phyloP scores from a whole-genome alignment of 2,113 vertebrate genomes.

The Anarrhichthys ocellatus region DNA sequence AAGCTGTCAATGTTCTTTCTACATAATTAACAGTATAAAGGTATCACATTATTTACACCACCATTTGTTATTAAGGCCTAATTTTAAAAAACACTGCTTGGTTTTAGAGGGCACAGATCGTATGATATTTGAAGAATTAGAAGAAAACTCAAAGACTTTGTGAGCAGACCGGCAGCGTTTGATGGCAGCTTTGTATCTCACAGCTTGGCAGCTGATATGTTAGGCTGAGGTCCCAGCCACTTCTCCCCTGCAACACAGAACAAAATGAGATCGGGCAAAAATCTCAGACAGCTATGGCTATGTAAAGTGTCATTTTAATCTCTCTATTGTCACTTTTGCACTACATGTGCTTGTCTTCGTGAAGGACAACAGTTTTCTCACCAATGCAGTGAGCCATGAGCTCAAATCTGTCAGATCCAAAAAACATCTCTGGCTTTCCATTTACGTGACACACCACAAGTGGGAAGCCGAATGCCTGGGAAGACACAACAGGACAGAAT shows the following conservation, averaged over 20 bases:
- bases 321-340: neutral
- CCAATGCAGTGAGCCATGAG: slow-evolving; percentile 89
- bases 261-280: neutral
- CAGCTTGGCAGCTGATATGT: slow-evolving; percentile 65
- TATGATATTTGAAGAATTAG: neutral
- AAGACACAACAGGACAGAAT: neutral
- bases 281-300: neutral
- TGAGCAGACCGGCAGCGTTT: neutral
- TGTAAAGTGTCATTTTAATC: neutral
- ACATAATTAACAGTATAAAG: neutral
- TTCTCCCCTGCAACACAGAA: slow-evolving; percentile 80
- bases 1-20: neutral
- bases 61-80: neutral
- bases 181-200: slow-evolving; percentile 58
- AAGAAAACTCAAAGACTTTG: neutral
- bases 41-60: neutral
- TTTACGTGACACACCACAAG: slow-evolving; percentile 85
- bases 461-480: slow-evolving; percentile 92
- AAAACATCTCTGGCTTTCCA: slow-evolving; percentile 85
- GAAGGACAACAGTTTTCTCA: slow-evolving; percentile 73
- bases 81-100: neutral
- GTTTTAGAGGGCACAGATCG: slow-evolving; percentile 22
- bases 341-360: neutral
- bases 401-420: slow-evolving; percentile 94
- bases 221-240: slow-evolving; percentile 82